A percentile compares a stretch with the other conserved stretches of the same genome.
Conservation (phyloP, 2,113 vertebrate species). For the Silurus glanis region DNA sequence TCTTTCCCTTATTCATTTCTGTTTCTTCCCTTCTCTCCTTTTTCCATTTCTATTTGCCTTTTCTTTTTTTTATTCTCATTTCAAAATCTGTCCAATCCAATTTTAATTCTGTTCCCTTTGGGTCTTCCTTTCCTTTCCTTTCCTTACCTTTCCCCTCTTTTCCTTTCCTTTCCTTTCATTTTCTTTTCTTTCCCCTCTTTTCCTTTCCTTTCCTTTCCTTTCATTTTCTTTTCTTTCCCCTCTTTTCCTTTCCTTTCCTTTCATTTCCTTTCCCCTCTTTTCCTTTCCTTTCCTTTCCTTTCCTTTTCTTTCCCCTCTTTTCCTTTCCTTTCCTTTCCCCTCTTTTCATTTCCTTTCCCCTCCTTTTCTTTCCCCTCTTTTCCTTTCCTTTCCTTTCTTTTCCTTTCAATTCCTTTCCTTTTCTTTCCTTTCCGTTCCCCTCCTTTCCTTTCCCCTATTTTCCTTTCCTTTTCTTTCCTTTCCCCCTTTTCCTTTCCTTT, state of each 20-base stretch:
- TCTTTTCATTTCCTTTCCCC: neutral
- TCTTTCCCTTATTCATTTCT: too few relatives aligned
- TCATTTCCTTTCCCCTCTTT: neutral
- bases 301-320: neutral
- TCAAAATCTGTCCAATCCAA: too few relatives aligned
- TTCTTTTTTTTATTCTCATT: too few relatives aligned
- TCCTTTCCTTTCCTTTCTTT: neutral
- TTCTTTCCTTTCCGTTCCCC: neutral
- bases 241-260: too few relatives aligned
- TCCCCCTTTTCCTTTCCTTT: neutral
- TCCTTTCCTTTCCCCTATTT: conserved; percentile 25
- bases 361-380: neutral
- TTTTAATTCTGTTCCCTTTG: neutral
- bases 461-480: neutral
- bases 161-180: neutral
- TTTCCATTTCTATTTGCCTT: too few relatives aligned
- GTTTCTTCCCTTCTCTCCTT: too few relatives aligned
- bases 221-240: neutral
- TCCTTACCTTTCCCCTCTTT: too few relatives aligned
- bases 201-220: neutral
- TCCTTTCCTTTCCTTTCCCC: neutral
- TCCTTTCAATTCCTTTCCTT: neutral
- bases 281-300: neutral
- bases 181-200: neutral
- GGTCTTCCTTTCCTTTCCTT: neutral